phyloP scores from a whole-genome alignment of 1,140 invertebrate genomes.

The Panulirus ornatus region DNA sequence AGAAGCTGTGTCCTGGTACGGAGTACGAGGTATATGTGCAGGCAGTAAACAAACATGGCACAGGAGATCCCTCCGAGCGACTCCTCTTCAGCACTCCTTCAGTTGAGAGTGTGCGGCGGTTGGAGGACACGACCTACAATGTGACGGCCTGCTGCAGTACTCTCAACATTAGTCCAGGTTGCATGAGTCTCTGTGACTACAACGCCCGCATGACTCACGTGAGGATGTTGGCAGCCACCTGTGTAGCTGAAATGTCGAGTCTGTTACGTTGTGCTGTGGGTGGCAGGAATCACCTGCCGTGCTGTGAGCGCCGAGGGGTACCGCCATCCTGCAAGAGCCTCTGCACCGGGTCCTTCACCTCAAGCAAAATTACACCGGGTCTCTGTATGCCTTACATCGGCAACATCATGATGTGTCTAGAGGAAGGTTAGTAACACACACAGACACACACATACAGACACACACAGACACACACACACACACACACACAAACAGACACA shows the following conservation, averaged over 20 bases:
- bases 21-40: constrained; percentile 90
- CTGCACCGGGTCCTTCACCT: constrained; percentile 84
- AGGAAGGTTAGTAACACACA: constrained; percentile 86
- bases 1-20: constrained; percentile 85
- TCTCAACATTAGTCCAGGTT: constrained; percentile 84
- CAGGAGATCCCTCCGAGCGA: constrained; percentile 85
- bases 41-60: constrained; percentile 88
- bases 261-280: constrained; percentile 84
- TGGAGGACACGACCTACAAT: constrained; percentile 82
- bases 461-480: too few species aligned
- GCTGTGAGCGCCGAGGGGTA: constrained; percentile 86
- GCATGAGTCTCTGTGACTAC: constrained; percentile 89
- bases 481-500: too few species aligned
- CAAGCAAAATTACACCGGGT: constrained; percentile 78
- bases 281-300: constrained; percentile 86
- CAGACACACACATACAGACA: too few species aligned
- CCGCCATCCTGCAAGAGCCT: constrained; percentile 84
- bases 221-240: constrained; percentile 82
- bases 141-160: constrained; percentile 87
- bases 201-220: constrained; percentile 87
- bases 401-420: constrained; percentile 90
- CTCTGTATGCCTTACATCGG: constrained; percentile 88
- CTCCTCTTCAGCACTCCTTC: constrained; percentile 84
- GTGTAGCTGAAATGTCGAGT: constrained; percentile 84
- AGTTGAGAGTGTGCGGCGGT: constrained; percentile 75